phyloP scores from a whole-genome alignment of 2,113 vertebrate genomes.

The Lycaon pictus region DNA sequence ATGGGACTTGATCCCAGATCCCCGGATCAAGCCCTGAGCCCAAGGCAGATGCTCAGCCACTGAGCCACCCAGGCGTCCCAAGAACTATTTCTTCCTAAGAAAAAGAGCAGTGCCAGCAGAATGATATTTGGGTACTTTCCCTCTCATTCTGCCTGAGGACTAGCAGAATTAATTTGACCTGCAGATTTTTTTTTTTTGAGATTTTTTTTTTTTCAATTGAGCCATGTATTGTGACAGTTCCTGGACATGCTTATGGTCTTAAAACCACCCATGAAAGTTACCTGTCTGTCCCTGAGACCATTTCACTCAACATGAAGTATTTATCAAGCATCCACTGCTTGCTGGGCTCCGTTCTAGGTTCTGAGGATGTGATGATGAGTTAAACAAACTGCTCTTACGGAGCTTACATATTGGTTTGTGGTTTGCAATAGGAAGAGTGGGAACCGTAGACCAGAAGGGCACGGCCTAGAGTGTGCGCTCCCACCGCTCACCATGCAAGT shows the following conservation, averaged over 20 bases:
- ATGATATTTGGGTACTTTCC: not conserved
- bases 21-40: too few relatives aligned
- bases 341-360: not conserved
- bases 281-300: not conserved
- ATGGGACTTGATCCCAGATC: too few relatives aligned
- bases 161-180: not conserved
- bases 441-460: too few relatives aligned
- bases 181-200: not conserved
- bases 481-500: not conserved
- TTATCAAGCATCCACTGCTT: not conserved
- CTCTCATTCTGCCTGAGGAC: not conserved
- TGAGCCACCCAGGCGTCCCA: too few relatives aligned
- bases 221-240: not conserved
- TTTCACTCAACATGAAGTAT: not conserved
- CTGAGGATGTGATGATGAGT: not conserved
- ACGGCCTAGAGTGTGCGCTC: too few relatives aligned
- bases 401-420: not conserved
- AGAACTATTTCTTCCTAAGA: conserved; percentile 22
- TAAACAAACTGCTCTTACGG: not conserved
- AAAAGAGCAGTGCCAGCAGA: not conserved
- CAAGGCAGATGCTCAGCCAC: too few relatives aligned
- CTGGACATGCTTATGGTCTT: not conserved
- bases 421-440: not conserved
- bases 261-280: not conserved
- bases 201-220: not conserved